Evolutionary conservation across 1,140 invertebrate genomes (phyloP).

Genomic region (Trialeurodes vaporariorum): DNA sequence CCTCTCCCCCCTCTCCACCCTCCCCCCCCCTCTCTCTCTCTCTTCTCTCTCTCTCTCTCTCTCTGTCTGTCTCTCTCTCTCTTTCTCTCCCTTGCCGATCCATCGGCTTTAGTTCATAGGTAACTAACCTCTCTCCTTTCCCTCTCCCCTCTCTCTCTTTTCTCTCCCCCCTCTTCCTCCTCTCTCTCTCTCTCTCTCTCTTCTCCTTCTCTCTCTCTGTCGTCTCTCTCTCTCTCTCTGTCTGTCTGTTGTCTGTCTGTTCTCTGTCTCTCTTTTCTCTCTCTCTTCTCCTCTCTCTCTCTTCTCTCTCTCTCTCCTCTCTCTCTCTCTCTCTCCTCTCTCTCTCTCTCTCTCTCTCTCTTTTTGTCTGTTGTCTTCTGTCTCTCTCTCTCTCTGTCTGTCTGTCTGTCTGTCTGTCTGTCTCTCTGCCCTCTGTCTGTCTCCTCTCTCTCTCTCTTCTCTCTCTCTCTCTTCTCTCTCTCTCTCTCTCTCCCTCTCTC

Average conservation of each 20-base stretch:
- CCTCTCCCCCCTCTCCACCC: no score
- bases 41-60: constrained; percentile 18
- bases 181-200: no score
- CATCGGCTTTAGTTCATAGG: no score
- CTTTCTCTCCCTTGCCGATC: no score
- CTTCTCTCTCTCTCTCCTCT: not conserved
- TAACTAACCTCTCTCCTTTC: no score
- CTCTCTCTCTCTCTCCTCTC: not conserved
- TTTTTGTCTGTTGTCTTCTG: not conserved
- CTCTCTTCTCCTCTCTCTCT: not conserved
- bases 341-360: not conserved
- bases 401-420: constrained; percentile 6
- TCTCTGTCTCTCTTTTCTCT: constrained; percentile 17
- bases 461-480: not conserved
- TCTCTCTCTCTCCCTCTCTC: not conserved
- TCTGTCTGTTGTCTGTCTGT: not conserved
- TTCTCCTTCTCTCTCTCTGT: no score
- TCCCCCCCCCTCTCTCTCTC: constrained; percentile 6
- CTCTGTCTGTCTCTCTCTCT: not conserved
- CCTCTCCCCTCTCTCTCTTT: no score
- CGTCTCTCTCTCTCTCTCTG: no score
- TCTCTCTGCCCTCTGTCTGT: constrained; percentile 5
- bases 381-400: constrained; percentile 5
- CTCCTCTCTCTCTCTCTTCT: not conserved
- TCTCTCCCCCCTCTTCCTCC: no score